phyloP scores from a whole-genome alignment of 2,888 invertebrate genomes.

The Caenorhabditis becei region DNA sequence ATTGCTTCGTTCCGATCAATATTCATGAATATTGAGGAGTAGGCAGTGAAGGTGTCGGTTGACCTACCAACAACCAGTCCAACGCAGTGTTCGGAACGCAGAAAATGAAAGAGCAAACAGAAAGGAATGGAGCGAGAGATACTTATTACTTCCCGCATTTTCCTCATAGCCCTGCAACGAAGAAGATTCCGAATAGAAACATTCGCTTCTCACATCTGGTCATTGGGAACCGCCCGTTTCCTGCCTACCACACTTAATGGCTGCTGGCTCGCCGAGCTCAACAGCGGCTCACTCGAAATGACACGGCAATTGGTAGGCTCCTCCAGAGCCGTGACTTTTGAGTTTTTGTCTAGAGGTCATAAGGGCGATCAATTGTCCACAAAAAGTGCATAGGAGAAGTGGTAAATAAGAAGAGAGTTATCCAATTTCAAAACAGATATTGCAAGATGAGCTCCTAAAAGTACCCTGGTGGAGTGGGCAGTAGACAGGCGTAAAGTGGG shows the following conservation, averaged over 20 bases:
- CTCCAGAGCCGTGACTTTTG: not conserved
- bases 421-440: slow-evolving; percentile 11
- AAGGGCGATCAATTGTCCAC: not conserved
- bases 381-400: not conserved
- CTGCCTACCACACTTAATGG: slow-evolving; percentile 34
- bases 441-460: slow-evolving; percentile 2
- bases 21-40: slow-evolving; percentile 47
- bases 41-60: not conserved
- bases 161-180: not conserved
- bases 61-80: slow-evolving; percentile 1
- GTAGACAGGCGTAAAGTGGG: slow-evolving; percentile 9
- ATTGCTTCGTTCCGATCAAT: slow-evolving; percentile 32
- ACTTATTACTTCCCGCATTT: not conserved
- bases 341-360: slow-evolving; percentile 14
- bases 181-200: not conserved
- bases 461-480: not conserved
- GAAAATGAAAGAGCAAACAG: slow-evolving; percentile 18
- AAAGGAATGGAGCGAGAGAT: not conserved
- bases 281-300: not conserved
- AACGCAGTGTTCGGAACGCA: slow-evolving; percentile 3
- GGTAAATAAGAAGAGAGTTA: not conserved
- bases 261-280: slow-evolving; percentile 18
- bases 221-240: slow-evolving; percentile 32
- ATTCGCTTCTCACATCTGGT: slow-evolving; percentile 32
- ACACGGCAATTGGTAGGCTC: slow-evolving; percentile 19